These are phyloP conservation scores for Orthochromis indermauri DNA, from an alignment of 2,113 vertebrate species.

Conservation along the genomic window DNA sequence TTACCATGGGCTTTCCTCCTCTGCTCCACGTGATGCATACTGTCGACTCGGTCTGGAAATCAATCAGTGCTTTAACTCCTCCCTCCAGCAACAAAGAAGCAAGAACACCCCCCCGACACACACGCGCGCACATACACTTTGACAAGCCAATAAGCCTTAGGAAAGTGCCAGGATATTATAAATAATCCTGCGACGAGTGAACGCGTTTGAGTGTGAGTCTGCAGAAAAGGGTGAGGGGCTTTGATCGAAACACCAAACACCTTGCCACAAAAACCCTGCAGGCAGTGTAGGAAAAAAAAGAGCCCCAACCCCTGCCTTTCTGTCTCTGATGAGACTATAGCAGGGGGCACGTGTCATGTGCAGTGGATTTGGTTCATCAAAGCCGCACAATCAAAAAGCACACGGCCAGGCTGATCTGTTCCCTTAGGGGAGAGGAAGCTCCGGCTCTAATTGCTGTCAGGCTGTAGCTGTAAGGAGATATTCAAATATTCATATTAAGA, in stretches of 20 bases:
- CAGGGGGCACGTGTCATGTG: slow-evolving; percentile 32
- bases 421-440: not conserved
- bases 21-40: slow-evolving; percentile 21
- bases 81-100: not conserved
- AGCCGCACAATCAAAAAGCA: slow-evolving; percentile 49
- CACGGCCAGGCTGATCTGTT: slow-evolving; percentile 36
- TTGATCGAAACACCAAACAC: slow-evolving; percentile 19
- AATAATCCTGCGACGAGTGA: slow-evolving; percentile 32
- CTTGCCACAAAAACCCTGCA: slow-evolving; percentile 12
- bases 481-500: slow-evolving; percentile 59
- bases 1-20: slow-evolving; percentile 59
- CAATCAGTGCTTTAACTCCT: slow-evolving; percentile 39
- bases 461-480: slow-evolving; percentile 37
- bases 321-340: not conserved
- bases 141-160: slow-evolving; percentile 23
- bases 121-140: not conserved
- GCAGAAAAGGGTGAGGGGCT: not conserved
- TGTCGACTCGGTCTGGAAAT: slow-evolving; percentile 38
- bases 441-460: slow-evolving; percentile 50
- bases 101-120: not conserved
- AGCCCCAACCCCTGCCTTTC: not conserved
- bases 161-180: slow-evolving; percentile 17
- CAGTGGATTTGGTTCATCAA: slow-evolving; percentile 53
- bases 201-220: not conserved
- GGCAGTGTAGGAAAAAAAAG: not conserved